A percentile compares a stretch with the other conserved stretches of the same genome.
phyloP scores from a whole-genome alignment of 2,113 vertebrate species.

The Maccullochella peelii region DNA sequence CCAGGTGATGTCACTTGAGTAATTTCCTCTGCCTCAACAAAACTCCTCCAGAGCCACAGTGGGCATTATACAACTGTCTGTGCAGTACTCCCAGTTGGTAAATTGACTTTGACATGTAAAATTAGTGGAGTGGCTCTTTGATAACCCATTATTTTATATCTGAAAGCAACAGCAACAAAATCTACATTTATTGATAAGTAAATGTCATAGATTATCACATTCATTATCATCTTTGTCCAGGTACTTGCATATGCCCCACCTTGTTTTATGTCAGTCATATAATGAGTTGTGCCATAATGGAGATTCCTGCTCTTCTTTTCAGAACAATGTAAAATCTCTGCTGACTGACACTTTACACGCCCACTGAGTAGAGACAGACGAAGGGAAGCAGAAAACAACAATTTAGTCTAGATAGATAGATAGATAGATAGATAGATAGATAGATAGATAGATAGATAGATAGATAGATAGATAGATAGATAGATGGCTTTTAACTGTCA shows the following conservation, averaged over 20 bases:
- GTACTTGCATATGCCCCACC: background rate
- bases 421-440: slow-evolving; percentile 18
- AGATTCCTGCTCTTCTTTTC: slow-evolving; percentile 22
- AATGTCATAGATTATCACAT: slow-evolving; percentile 11
- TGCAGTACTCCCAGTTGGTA: background rate
- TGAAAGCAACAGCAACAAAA: background rate
- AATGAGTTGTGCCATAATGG: slow-evolving; percentile 29
- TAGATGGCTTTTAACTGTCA: slow-evolving; percentile 1
- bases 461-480: slow-evolving; percentile 36
- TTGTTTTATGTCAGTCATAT: slow-evolving; percentile 25
- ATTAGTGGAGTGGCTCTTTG: background rate
- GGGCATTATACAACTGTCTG: background rate
- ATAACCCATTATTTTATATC: background rate
- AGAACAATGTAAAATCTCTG: slow-evolving; percentile 39
- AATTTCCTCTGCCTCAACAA: background rate
- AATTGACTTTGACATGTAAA: background rate
- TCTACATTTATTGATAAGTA: background rate
- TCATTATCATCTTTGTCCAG: slow-evolving; percentile 9
- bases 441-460: slow-evolving; percentile 36
- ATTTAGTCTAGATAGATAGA: slow-evolving; percentile 6
- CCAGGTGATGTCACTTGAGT: background rate
- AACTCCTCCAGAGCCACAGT: background rate
- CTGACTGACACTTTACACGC: slow-evolving; percentile 39
- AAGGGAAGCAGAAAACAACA: background rate
- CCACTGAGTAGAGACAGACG: slow-evolving; percentile 19